Conservation (phyloP, 2,888 invertebrate genomes). For the Amblyjoppa fuscipennis region DNA sequence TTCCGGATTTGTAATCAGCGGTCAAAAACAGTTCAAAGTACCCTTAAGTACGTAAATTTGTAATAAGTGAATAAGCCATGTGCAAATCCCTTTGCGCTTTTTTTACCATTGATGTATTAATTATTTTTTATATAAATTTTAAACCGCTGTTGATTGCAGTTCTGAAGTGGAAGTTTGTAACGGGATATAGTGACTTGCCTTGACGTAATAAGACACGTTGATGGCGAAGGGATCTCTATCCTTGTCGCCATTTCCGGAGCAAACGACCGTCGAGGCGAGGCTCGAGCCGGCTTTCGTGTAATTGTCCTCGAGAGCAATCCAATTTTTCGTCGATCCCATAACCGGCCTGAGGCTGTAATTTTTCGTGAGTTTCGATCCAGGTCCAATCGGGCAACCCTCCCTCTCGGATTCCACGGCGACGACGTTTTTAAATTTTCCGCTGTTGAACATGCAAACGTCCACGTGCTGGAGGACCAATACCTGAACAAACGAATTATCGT, state of each 20-base stretch:
- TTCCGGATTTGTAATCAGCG: too few relatives aligned
- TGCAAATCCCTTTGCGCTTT: too few relatives aligned
- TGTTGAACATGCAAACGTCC: constrained; percentile 97
- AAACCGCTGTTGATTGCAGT: background rate
- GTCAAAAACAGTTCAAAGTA: too few relatives aligned
- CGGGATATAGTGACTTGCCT: constrained; percentile 85
- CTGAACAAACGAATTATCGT: constrained; percentile 84
- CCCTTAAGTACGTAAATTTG: too few relatives aligned
- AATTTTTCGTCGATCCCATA: constrained; percentile 94
- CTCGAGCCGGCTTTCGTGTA: constrained; percentile 88
- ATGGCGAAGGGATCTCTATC: constrained; percentile 96
- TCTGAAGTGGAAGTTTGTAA: background rate
- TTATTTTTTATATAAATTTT: background rate
- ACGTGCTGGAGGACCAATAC: constrained; percentile 95
- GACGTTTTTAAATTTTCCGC: constrained; percentile 97
- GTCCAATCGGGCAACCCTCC: constrained; percentile 89
- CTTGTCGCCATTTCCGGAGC: constrained; percentile 87
- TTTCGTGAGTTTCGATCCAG: constrained; percentile 88
- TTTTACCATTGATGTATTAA: too few relatives aligned
- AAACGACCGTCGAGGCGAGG: constrained; percentile 87
- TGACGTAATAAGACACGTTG: constrained; percentile 96
- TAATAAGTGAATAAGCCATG: too few relatives aligned
- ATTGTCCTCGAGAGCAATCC: constrained; percentile 96
- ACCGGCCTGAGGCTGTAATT: constrained; percentile 90
- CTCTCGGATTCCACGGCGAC: constrained; percentile 90